Base-by-base conservation (phyloP, 2,113 vertebrate genomes). In the Pseudopodoces humilis region DNA sequence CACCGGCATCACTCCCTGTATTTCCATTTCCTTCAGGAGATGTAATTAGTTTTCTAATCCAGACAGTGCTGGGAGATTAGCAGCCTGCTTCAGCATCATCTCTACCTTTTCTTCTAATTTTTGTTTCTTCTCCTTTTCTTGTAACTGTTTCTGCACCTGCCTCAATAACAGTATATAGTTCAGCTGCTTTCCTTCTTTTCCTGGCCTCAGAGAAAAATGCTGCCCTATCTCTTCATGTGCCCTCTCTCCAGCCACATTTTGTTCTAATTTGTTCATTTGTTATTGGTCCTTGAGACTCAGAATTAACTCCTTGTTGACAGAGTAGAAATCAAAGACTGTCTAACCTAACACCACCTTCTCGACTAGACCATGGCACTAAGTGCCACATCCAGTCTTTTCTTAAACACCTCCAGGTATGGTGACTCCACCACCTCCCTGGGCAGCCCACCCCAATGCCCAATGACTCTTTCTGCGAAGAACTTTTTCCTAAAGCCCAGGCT, bases 161-260 rank as follows among this genome's bases (percentile, higher is more conserved):
- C 41, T 75, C 30, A 75, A 22, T 53, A 53, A 31, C 11, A 35
- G 39, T 60, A 41, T 39, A 68, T 75, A 68, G 60, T 60, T 75
- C n/a, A 47, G 7, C 39, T 53, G 13, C 46, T 68, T 75, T 68
- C 24, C 17, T 60, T 39, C 8, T 21, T 47, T 62, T 68, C 25
- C 24, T 41, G 13, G 8, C 41, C 8, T 25, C 39, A 47, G 25
- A 74, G 52, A 44, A 50, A 81, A 67, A 50, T 33, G 10, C 33
- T 74, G 23, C 19, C 19, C 33, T 33, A 8, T 74, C 44, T 44
- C 44, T 49, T 4, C 59, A 50, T 0, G 0, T 4, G 4, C 8
- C 11, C 5, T 5, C 27, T 13, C 44, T 46, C 33, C 46, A 52
- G 52, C 9, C 16, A 53, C 13, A 39, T 67, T 89, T 71, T 43